A percentile compares a stretch with the other conserved stretches of the same genome.
These are phyloP conservation scores for Notospermus geniculatus DNA, from an alignment of 1,140 invertebrate genomes.

Conservation along the genomic window DNA sequence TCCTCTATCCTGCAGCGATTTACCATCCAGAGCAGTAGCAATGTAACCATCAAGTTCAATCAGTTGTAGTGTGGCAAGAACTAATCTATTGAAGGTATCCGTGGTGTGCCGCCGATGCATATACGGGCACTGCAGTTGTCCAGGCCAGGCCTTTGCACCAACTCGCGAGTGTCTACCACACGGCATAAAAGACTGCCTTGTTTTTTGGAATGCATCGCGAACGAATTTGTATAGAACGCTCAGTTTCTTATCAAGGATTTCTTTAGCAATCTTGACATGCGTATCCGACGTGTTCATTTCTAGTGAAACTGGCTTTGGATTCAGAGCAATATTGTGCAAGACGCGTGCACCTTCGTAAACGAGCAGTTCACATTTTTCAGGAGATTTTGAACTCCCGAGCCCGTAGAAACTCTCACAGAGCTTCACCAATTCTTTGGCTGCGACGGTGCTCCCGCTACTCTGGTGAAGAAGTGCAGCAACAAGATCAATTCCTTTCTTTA, in stretches of 20 bases:
- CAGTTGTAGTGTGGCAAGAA: slow-evolving; percentile 14
- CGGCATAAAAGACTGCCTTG: slow-evolving; percentile 16
- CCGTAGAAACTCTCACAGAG: no score
- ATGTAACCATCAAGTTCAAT: slow-evolving; percentile 19
- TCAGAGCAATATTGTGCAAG: no score
- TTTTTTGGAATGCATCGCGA: slow-evolving; percentile 1
- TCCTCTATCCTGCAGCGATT: slow-evolving; percentile 6
- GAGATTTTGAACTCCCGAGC: no score
- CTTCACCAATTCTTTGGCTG: no score
- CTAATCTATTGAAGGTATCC: slow-evolving; percentile 14
- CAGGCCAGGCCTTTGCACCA: neutral
- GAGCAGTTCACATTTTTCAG: no score
- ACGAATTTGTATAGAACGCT: slow-evolving; percentile 19
- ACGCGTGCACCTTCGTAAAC: no score
- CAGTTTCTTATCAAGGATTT: slow-evolving; percentile 20
- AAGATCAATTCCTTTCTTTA: no score
- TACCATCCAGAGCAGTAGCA: slow-evolving; percentile 10
- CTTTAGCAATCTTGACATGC: slow-evolving; percentile 13
- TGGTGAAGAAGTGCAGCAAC: no score
- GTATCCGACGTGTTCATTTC: slow-evolving; percentile 20
- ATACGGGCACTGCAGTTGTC: slow-evolving; percentile 16
- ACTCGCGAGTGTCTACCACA: slow-evolving; percentile 20
- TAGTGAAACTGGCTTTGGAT: no score
- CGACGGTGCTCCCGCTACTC: no score
- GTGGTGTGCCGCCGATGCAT: slow-evolving; percentile 18